Conservation (phyloP, 2,113 vertebrate genomes). For the Connochaetes taurinus region DNA sequence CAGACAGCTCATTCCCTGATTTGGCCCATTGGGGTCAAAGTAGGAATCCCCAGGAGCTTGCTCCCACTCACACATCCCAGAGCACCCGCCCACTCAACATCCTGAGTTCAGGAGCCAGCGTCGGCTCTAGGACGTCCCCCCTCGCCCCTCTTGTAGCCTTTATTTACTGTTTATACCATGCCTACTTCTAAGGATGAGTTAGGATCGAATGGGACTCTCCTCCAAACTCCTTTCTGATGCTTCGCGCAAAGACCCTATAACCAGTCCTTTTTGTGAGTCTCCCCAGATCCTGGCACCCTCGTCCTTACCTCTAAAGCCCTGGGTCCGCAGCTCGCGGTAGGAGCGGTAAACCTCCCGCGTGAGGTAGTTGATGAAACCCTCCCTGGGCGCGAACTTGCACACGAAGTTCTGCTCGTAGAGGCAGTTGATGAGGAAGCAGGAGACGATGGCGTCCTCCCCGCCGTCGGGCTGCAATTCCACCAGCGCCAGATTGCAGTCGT, state of each 20-base stretch:
- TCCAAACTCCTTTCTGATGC: background rate
- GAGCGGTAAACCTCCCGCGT: constrained; percentile 79
- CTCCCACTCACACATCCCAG: background rate
- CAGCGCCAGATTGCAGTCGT: constrained; percentile 88
- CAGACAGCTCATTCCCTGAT: background rate
- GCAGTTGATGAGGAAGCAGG: constrained; percentile 93
- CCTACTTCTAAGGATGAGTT: background rate
- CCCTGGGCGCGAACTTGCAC: constrained; percentile 88
- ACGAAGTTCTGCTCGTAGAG: constrained; percentile 90
- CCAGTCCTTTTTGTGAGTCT: background rate
- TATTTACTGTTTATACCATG: background rate
- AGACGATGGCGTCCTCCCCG: constrained; percentile 71
- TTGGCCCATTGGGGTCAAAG: background rate
- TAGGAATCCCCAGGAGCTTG: background rate
- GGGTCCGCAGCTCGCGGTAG: constrained; percentile 73
- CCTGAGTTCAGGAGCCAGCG: background rate
- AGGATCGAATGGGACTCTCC: background rate
- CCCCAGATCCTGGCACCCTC: background rate
- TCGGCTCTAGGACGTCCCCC: background rate
- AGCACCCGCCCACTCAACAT: background rate
- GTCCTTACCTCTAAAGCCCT: constrained; percentile 71
- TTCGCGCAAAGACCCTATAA: background rate
- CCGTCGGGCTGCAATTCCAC: constrained; percentile 78
- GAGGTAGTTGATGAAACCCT: constrained; percentile 87
- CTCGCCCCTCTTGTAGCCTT: background rate